A percentile compares a stretch with the other conserved stretches of the same genome.
These are phyloP conservation scores for Crocallis elinguaria DNA, from an alignment of 2,888 invertebrate genomes.

Conservation along the genomic window DNA sequence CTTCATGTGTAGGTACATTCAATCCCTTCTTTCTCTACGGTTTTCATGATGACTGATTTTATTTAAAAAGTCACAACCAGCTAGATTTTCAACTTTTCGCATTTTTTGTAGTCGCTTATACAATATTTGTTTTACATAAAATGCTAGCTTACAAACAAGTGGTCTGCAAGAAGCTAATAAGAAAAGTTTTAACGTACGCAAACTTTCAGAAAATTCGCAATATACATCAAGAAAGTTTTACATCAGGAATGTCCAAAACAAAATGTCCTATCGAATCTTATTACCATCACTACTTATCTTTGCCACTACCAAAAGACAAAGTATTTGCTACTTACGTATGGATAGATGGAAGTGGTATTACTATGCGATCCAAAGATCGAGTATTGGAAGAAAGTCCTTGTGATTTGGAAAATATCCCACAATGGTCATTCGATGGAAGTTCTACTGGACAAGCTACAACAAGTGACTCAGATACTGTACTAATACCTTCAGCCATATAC, in stretches of 20 bases:
- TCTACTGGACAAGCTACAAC: conserved; percentile 94
- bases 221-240: conserved; percentile 45
- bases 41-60: too few species aligned
- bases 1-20: too few species aligned
- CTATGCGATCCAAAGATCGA: conserved; percentile 88
- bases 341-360: conserved; percentile 92
- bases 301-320: conserved; percentile 84
- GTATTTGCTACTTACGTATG: conserved; percentile 89
- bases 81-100: conserved; percentile 12
- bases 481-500: conserved; percentile 95
- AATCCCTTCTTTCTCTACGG: too few species aligned
- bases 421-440: conserved; percentile 97
- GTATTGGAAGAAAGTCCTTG: conserved; percentile 86
- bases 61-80: conserved; percentile 22
- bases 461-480: conserved; percentile 94
- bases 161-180: conserved; percentile 2
- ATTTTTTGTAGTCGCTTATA: not conserved
- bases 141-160: conserved; percentile 23
- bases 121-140: conserved; percentile 17
- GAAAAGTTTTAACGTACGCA: conserved; percentile 1
- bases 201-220: conserved; percentile 11
- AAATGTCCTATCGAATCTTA: conserved; percentile 52
- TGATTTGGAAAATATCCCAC: conserved; percentile 83
- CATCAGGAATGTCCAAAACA: conserved; percentile 45
- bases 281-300: conserved; percentile 60